phyloP scores from a whole-genome alignment of 2,888 invertebrate species.

The Diarsia dahlii region DNA sequence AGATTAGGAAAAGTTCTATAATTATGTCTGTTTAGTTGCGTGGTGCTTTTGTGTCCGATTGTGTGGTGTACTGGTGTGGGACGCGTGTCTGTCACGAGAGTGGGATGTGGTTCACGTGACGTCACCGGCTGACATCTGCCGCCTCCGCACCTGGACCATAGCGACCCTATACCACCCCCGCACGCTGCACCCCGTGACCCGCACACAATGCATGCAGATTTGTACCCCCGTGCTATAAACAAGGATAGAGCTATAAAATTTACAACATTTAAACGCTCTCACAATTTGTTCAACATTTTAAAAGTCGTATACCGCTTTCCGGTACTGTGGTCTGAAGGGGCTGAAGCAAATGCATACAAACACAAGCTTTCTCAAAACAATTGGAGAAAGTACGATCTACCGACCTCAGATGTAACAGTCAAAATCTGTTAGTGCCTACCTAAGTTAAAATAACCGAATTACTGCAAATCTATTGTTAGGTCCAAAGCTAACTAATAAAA shows the following conservation, averaged over 20 bases:
- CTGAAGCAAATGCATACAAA: background rate
- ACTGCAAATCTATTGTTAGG: conserved; percentile 54
- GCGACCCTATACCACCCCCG: conserved; percentile 45
- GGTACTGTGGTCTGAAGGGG: background rate
- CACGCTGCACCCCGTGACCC: conserved; percentile 33
- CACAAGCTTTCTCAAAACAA: background rate
- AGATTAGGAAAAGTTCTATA: background rate
- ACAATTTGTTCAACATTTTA: background rate
- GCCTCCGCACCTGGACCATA: conserved; percentile 84
- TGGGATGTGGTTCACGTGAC: conserved; percentile 79
- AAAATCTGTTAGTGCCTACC: conserved; percentile 9
- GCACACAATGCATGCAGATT: conserved; percentile 82
- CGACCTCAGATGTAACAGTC: conserved; percentile 3
- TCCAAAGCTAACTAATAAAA: conserved; percentile 30
- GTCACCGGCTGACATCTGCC: conserved; percentile 81
- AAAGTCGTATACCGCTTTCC: too few species aligned
- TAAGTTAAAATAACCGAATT: conserved; percentile 33
- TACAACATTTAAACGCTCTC: background rate
- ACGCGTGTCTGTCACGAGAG: conserved; percentile 46
- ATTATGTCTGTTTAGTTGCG: background rate
- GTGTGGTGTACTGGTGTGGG: background rate
- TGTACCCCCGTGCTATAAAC: conserved; percentile 65
- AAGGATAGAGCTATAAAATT: conserved; percentile 23
- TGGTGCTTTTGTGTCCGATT: conserved; percentile 7
- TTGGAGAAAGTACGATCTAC: conserved; percentile 40